A percentile compares a stretch with the other conserved stretches of the same genome.
phyloP scores from a whole-genome alignment of 2,113 vertebrate species.

The Dinomys branickii region DNA sequence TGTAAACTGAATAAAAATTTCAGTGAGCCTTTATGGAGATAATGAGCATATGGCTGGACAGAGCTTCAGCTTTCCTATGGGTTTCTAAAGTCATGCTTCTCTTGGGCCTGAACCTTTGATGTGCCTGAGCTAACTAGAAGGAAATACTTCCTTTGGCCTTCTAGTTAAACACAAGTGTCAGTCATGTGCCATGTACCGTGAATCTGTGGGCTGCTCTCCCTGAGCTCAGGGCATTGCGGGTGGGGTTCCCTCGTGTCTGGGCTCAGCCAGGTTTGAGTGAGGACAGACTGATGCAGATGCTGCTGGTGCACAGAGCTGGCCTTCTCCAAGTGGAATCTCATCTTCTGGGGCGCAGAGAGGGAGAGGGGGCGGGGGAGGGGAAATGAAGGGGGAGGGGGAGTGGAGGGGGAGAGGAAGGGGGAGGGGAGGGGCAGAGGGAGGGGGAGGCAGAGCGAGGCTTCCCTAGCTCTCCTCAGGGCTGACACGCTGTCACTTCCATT shows the following conservation, averaged over 20 bases:
- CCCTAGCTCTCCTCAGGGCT: background rate
- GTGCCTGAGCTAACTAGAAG: background rate
- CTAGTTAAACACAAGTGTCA: background rate
- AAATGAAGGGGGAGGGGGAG: too few relatives aligned
- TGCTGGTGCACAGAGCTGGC: background rate
- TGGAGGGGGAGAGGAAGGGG: too few relatives aligned
- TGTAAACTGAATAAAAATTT: background rate
- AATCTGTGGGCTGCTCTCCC: background rate
- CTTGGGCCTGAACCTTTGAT: background rate
- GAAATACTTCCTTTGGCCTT: background rate
- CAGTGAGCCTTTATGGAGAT: background rate
- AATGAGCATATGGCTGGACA: background rate
- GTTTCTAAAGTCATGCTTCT: background rate
- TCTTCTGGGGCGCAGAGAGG: background rate
- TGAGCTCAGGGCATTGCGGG: background rate
- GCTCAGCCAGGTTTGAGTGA: background rate
- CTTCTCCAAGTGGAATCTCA: background rate
- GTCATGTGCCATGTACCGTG: background rate
- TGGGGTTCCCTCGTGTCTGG: background rate
- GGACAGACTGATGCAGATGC: background rate
- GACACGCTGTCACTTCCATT: background rate
- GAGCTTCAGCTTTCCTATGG: background rate
- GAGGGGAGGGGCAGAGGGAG: too few relatives aligned
- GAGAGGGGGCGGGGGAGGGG: background rate
- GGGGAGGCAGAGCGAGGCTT: background rate